These are phyloP conservation scores for Nerophis lumbriciformis DNA, from an alignment of 2,113 vertebrate species.

Conservation along the genomic window DNA sequence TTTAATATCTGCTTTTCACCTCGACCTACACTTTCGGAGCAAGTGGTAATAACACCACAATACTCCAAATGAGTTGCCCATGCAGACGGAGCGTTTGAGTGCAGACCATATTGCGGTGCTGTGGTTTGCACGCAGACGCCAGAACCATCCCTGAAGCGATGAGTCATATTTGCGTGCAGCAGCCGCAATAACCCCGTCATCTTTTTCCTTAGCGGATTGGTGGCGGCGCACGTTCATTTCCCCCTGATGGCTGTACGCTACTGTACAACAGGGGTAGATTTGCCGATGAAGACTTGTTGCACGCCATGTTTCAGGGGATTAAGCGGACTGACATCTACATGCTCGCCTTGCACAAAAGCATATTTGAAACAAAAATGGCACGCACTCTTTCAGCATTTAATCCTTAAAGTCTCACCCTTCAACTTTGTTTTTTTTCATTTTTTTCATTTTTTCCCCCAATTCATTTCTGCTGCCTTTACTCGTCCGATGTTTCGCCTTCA, in stretches of 20 bases:
- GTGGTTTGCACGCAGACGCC: not conserved
- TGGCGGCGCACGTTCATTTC: not conserved
- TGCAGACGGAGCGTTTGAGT: too few relatives aligned
- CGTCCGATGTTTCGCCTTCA: not conserved
- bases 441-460: not conserved
- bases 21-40: too few relatives aligned
- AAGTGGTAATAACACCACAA: too few relatives aligned
- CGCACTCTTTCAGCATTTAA: constrained; percentile 14
- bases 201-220: not conserved
- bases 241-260: not conserved
- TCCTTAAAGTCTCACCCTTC: constrained; percentile 11
- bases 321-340: constrained; percentile 20
- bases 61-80: too few relatives aligned
- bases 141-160: not conserved
- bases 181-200: not conserved
- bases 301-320: constrained; percentile 27
- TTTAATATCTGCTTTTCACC: too few relatives aligned
- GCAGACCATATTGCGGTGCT: not conserved
- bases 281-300: constrained; percentile 14
- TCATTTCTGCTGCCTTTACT: constrained; percentile 2
- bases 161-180: not conserved
- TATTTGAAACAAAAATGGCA: constrained; percentile 11
- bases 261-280: constrained; percentile 12
- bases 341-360: constrained; percentile 3
- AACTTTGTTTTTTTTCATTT: constrained; percentile 14